Percentiles rank a stretch among this genome's conserved stretches.
Conservation (phyloP, 2,888 invertebrate genomes). For the Meteorus cinctellus region DNA sequence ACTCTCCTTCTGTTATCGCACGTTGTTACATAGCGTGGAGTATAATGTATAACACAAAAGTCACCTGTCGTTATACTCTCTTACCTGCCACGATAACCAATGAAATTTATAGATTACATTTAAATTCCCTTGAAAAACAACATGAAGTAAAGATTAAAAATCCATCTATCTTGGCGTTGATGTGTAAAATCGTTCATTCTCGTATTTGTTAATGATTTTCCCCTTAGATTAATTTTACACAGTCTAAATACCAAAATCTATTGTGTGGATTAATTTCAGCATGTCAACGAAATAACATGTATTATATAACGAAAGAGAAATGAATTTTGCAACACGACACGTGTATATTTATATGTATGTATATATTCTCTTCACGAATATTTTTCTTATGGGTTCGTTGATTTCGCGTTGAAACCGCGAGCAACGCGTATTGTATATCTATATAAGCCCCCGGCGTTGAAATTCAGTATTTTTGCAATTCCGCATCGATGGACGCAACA, state of each 20-base stretch:
- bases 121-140: not conserved
- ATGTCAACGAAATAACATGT: not conserved
- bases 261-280: not conserved
- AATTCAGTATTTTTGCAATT: conserved; percentile 66
- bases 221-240: not conserved
- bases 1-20: conserved; percentile 3
- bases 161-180: not conserved
- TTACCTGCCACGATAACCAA: not conserved
- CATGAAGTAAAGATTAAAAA: not conserved
- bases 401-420: conserved; percentile 56
- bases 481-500: conserved; percentile 65
- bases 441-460: conserved; percentile 51
- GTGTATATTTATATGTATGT: not conserved
- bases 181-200: not conserved
- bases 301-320: not conserved
- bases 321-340: not conserved
- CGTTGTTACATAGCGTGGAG: not conserved
- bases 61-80: not conserved
- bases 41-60: not conserved
- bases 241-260: not conserved
- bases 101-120: conserved; percentile 15
- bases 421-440: conserved; percentile 50
- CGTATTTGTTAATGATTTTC: not conserved
- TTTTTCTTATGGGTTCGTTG: conserved; percentile 49
- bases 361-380: conserved; percentile 32